Percentiles rank a stretch among this genome's conserved stretches.
phyloP scores from a whole-genome alignment of 2,888 invertebrate species.

The Drosophila bunnanda region DNA sequence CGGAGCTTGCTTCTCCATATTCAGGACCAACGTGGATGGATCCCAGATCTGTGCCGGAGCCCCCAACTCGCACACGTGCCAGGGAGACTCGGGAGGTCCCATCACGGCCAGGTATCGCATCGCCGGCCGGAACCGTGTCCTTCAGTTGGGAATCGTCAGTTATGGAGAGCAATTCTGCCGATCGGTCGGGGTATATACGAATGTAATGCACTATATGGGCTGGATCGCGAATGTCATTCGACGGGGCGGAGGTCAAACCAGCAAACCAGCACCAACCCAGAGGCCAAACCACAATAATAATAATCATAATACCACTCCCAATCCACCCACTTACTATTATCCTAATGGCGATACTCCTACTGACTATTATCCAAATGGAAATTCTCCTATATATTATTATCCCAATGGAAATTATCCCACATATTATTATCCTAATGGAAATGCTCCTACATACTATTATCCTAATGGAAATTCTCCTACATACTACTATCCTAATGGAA shows the following conservation, averaged over 20 bases:
- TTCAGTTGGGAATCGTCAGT: conserved; percentile 15
- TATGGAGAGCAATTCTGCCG: neutral
- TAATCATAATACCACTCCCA: neutral
- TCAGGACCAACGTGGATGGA: neutral
- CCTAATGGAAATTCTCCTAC: neutral
- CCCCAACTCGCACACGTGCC: neutral
- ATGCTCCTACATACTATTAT: neutral
- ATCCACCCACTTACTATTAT: neutral
- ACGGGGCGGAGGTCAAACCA: neutral
- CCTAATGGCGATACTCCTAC: neutral
- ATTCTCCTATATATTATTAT: neutral
- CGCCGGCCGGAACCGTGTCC: neutral
- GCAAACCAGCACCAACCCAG: neutral
- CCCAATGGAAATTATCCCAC: too few relatives aligned
- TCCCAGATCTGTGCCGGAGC: conserved; percentile 19
- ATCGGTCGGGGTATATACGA: neutral
- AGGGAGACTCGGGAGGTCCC: conserved; percentile 11
- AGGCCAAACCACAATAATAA: neutral
- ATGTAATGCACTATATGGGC: conserved; percentile 1
- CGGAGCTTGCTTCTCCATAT: neutral
- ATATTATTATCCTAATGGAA: neutral
- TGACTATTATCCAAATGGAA: neutral
- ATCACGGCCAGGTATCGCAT: neutral
- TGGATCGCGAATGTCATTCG: neutral
- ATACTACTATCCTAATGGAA: neutral